Percentiles rank a stretch among this genome's conserved stretches.
phyloP scores from a whole-genome alignment of 2,113 vertebrate genomes.

The Percina caprodes region DNA sequence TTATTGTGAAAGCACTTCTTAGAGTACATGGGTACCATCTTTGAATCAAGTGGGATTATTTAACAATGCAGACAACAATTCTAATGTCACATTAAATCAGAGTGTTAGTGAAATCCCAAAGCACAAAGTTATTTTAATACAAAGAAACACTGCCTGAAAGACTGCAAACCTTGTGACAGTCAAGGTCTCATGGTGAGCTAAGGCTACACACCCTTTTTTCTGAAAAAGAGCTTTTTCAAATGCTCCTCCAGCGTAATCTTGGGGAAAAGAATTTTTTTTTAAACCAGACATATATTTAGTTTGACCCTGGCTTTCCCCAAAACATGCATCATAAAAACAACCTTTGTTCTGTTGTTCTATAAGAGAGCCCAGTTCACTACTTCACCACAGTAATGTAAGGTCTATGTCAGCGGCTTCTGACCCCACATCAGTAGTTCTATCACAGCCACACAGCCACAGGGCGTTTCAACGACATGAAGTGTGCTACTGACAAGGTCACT shows the following conservation, averaged over 20 bases:
- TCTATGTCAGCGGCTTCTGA: conserved; percentile 32
- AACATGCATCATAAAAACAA: not conserved
- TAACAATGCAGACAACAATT: not conserved
- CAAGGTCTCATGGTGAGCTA: not conserved
- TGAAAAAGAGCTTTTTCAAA: not conserved
- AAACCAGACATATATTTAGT: not conserved
- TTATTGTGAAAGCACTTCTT: not conserved
- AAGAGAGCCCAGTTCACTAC: not conserved
- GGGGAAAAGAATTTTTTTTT: not conserved
- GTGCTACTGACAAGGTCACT: conserved; percentile 53
- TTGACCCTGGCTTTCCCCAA: not conserved
- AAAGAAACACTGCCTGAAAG: not conserved
- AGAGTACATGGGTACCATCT: not conserved
- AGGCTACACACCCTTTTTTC: not conserved
- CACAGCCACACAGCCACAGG: conserved; percentile 33
- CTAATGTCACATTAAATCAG: not conserved
- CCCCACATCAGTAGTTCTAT: conserved; percentile 48
- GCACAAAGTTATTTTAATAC: not conserved
- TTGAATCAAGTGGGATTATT: not conserved
- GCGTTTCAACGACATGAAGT: conserved; percentile 24
- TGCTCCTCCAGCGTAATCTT: not conserved
- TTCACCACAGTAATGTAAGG: conserved; percentile 31
- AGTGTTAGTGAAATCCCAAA: not conserved
- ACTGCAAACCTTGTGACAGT: not conserved
- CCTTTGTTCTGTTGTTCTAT: not conserved